Evolutionary conservation across 2,113 vertebrate species (phyloP).

Genomic region (Caretta caretta): DNA sequence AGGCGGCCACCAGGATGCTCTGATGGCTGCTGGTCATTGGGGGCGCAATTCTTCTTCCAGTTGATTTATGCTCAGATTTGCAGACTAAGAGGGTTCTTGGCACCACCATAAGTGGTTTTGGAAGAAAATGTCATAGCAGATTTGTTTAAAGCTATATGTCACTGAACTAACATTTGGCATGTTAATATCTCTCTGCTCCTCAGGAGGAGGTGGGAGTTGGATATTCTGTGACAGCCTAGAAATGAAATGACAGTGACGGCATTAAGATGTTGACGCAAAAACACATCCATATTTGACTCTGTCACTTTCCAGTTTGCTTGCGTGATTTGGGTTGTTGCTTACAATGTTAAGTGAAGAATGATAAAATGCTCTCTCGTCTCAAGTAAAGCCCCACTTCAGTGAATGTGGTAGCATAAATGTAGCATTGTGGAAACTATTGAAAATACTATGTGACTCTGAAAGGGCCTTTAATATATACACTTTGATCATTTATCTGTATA

Average conservation of each 20-base stretch:
- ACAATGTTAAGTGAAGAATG: conserved; percentile 5
- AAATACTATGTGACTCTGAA: background rate
- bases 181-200: background rate
- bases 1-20: background rate
- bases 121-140: background rate
- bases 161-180: fast-evolving
- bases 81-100: background rate
- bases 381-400: conserved; percentile 35
- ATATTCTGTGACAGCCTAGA: background rate
- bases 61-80: background rate
- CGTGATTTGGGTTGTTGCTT: background rate
- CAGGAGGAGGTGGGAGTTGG: background rate
- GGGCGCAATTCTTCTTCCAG: background rate
- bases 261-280: conserved; percentile 31
- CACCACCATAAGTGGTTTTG: background rate
- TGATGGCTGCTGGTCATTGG: background rate
- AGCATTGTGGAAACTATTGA: conserved; percentile 68
- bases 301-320: background rate
- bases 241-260: background rate
- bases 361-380: conserved; percentile 31
- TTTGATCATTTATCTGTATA: conserved; percentile 49
- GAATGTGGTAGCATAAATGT: conserved; percentile 76
- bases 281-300: conserved; percentile 28
- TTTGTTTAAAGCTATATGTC: background rate
- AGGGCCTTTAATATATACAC: conserved; percentile 23